Conservation (phyloP, 2,113 vertebrate species). For the Oreocharis arfaki region DNA sequence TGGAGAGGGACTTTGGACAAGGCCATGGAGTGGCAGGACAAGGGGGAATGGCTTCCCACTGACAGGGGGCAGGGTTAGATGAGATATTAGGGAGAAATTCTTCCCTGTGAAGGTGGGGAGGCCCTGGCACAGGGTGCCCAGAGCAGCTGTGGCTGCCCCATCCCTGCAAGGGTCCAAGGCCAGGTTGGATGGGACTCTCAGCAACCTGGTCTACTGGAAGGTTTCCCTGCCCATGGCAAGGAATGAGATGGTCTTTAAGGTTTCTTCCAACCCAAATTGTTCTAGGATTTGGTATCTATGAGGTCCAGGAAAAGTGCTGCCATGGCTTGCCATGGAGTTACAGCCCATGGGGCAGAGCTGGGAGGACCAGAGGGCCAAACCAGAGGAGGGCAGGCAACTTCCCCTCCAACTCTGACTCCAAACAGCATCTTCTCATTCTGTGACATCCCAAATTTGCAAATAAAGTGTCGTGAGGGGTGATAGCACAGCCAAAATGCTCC, state of each 20-base stretch:
- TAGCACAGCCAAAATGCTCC: background rate
- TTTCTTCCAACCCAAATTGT: background rate
- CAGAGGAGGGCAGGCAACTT: background rate
- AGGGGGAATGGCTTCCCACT: background rate
- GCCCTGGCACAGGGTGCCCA: background rate
- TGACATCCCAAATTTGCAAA: background rate
- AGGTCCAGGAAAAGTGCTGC: background rate
- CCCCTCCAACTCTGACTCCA: background rate
- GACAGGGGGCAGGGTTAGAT: background rate
- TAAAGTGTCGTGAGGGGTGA: background rate
- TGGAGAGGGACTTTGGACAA: background rate
- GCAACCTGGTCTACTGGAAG: background rate
- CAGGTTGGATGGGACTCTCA: background rate
- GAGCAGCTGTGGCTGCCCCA: background rate
- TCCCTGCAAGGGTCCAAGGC: background rate
- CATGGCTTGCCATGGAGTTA: background rate
- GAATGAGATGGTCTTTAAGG: background rate
- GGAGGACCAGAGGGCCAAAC: background rate
- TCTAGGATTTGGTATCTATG: background rate
- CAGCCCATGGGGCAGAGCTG: rapidly evolving
- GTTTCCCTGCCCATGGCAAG: background rate
- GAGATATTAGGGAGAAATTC: background rate
- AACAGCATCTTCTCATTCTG: background rate
- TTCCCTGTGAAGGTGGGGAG: background rate
- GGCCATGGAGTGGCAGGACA: background rate